Conservation (phyloP, 2,113 vertebrate genomes). For the Hemichromis elongatus region DNA sequence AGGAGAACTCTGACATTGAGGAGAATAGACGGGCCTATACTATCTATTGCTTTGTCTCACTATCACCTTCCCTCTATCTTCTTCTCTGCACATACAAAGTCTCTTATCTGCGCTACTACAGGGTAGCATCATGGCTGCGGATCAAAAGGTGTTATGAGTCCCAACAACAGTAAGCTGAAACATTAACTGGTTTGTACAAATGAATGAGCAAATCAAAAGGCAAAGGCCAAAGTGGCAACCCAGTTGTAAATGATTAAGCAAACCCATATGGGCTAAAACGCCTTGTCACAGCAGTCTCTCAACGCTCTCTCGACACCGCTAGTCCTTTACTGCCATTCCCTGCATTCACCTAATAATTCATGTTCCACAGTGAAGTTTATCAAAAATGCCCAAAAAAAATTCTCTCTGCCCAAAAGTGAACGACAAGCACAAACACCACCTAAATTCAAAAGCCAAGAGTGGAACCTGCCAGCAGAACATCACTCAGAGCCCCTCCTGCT, state of each 20-base stretch:
- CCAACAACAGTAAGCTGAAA: background rate
- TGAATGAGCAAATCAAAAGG: background rate
- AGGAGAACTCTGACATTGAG: constrained; percentile 48
- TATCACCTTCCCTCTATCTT: constrained; percentile 2
- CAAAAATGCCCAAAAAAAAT: background rate
- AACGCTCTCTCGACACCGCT: background rate
- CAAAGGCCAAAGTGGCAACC: background rate
- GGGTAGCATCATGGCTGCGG: background rate
- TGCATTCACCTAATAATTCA: background rate
- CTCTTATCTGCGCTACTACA: background rate
- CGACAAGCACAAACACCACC: background rate
- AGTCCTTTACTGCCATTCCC: background rate
- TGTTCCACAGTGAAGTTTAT: background rate
- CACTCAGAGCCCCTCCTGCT: background rate
- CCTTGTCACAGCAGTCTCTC: background rate
- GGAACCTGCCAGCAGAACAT: accelerated
- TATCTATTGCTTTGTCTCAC: constrained; percentile 27
- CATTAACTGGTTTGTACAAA: background rate
- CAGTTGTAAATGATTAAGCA: background rate
- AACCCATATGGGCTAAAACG: background rate
- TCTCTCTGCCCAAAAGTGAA: background rate
- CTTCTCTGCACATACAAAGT: background rate
- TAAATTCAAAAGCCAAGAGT: background rate
- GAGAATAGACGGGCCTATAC: constrained; percentile 1
- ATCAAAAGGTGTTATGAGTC: background rate